Conservation (phyloP, 1,140 invertebrate genomes). For the Drosophila lini region DNA sequence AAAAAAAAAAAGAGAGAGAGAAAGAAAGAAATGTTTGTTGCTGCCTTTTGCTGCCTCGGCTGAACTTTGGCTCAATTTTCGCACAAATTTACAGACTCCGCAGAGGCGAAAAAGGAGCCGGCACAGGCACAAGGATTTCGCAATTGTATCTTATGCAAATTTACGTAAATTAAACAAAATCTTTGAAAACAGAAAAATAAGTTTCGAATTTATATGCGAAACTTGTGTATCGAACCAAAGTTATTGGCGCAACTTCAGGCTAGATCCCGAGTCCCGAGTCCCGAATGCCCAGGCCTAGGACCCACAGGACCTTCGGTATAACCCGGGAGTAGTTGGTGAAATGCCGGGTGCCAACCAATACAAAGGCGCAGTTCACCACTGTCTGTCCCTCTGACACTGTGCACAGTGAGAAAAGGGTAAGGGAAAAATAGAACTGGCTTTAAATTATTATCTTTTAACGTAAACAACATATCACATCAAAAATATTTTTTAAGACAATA, state of each 20-base stretch:
- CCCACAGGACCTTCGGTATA: conserved; percentile 33
- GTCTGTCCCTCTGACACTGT: conserved; percentile 4
- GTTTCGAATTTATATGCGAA: conserved; percentile 67
- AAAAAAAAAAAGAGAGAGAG: conserved; percentile 20
- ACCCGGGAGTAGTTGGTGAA: conserved; percentile 45
- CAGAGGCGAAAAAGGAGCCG: not conserved
- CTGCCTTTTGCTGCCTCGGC: conserved; percentile 18
- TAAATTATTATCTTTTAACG: not conserved
- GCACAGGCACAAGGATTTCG: conserved; percentile 8
- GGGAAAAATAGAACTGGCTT: accelerated
- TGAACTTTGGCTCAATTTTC: conserved; percentile 80
- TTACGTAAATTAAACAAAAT: conserved; percentile 82
- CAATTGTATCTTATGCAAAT: conserved; percentile 83
- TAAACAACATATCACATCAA: not conserved
- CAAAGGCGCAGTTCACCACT: conserved; percentile 19
- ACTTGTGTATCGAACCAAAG: conserved; percentile 76
- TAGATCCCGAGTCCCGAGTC: not conserved
- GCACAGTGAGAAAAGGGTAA: not conserved
- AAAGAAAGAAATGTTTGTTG: conserved; percentile 31
- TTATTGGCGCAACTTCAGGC: conserved; percentile 56
- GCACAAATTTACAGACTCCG: conserved; percentile 76
- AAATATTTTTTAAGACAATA: not conserved
- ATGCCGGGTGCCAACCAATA: conserved; percentile 24
- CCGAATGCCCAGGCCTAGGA: conserved; percentile 39
- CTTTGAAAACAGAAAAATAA: conserved; percentile 80